phyloP scores from a whole-genome alignment of 2,113 vertebrate species.

The Todiramphus chloris region DNA sequence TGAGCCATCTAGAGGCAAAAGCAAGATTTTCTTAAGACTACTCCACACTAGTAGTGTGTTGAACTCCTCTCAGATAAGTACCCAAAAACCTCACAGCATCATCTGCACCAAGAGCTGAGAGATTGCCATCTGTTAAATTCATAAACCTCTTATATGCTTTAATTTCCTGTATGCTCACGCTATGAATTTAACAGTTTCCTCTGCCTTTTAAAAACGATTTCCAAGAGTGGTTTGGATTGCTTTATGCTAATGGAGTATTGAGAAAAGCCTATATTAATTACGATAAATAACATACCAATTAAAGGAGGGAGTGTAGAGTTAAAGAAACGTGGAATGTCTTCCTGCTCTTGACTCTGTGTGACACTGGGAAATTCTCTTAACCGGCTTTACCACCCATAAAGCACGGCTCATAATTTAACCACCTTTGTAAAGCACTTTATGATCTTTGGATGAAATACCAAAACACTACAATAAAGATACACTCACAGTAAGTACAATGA shows the following conservation, averaged over 20 bases:
- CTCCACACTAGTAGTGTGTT: background rate
- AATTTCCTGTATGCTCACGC: conserved; percentile 19
- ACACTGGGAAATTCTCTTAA: background rate
- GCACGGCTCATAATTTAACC: background rate
- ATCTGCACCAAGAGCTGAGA: background rate
- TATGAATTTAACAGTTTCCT: conserved; percentile 39
- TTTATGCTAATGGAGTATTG: conserved; percentile 20
- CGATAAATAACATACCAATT: background rate
- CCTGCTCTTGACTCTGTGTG: background rate
- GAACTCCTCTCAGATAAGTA: background rate
- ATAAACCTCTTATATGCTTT: conserved; percentile 31
- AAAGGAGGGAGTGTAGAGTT: background rate
- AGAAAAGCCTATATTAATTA: background rate
- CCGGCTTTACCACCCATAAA: conserved; percentile 10
- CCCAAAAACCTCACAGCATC: background rate
- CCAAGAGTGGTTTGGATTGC: background rate
- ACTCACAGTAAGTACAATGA: background rate
- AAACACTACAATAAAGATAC: conserved; percentile 14
- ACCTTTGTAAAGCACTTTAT: conserved; percentile 20
- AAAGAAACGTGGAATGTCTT: background rate
- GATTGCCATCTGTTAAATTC: conserved; percentile 47
- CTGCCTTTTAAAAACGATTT: conserved; percentile 26
- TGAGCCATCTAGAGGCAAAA: conserved; percentile 75
- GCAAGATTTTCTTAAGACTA: background rate
- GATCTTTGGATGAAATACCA: conserved; percentile 36